Evolutionary conservation across 2,888 invertebrate species (phyloP).

Genomic region (Schizaphis graminum): DNA sequence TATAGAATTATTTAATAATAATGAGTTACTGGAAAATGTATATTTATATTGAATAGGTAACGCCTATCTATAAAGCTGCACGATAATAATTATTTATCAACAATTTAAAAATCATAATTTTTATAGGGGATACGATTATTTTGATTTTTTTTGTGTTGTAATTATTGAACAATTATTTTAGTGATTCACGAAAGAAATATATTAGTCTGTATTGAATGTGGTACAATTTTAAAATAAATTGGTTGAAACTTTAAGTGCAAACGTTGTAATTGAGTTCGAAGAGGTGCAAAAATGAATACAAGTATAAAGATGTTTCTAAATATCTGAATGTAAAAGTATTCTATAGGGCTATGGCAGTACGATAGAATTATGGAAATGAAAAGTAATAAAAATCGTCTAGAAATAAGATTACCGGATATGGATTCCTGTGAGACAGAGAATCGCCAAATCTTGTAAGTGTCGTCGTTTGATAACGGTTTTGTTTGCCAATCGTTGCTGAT

Average conservation of each 20-base stretch:
- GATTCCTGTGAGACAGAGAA: conserved; percentile 68
- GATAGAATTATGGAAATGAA: background rate
- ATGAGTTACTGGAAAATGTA: background rate
- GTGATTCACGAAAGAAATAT: background rate
- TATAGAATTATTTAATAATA: background rate
- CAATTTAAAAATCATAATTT: background rate
- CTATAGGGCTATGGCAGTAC: background rate
- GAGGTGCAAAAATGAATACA: background rate
- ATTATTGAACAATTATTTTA: background rate
- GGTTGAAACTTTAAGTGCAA: background rate
- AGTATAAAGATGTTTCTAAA: background rate
- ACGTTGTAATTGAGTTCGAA: background rate
- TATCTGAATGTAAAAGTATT: background rate
- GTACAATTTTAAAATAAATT: background rate
- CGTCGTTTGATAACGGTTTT: conserved; percentile 68
- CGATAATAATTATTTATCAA: background rate
- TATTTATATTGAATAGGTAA: background rate
- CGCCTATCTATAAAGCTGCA: background rate
- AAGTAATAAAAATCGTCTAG: background rate
- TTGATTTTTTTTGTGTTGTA: background rate
- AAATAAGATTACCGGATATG: conserved; percentile 59
- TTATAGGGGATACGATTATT: background rate
- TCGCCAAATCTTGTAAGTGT: conserved; percentile 72
- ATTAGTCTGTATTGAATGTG: background rate
- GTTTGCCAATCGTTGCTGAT: conserved; percentile 52